phyloP scores from a whole-genome alignment of 2,113 vertebrate genomes.

The Zapornia atra region DNA sequence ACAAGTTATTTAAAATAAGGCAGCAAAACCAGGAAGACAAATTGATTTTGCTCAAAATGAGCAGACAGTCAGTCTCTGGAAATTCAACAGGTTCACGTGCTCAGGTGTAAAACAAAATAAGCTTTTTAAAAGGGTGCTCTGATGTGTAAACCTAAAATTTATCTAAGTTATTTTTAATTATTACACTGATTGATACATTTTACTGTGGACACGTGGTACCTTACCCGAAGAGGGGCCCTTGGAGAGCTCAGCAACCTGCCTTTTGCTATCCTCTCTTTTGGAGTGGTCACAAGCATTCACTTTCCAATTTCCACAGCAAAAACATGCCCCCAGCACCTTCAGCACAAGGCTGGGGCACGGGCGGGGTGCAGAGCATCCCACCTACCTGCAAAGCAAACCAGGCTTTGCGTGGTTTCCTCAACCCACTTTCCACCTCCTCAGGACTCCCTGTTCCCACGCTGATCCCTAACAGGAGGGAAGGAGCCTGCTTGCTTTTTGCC shows the following conservation, averaged over 20 bases:
- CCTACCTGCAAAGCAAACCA: background rate
- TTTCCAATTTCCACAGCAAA: background rate
- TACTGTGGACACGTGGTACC: background rate
- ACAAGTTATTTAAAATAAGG: background rate
- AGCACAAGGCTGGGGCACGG: background rate
- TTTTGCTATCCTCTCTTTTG: background rate
- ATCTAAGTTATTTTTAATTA: background rate
- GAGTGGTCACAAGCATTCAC: background rate
- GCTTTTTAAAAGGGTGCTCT: background rate
- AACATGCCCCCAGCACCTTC: background rate
- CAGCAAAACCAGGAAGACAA: background rate
- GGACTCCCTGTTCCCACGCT: accelerated
- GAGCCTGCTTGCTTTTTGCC: background rate
- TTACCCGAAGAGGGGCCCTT: background rate
- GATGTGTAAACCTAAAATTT: background rate
- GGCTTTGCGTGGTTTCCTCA: background rate
- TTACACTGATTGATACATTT: background rate
- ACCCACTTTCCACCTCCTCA: accelerated
- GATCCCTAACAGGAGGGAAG: background rate
- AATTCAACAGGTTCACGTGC: background rate
- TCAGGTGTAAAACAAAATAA: background rate
- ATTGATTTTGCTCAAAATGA: background rate
- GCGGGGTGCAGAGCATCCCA: background rate
- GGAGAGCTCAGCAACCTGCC: background rate
- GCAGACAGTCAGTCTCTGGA: background rate